Evolutionary conservation across 2,888 invertebrate species (phyloP), one percentile per base, ranked within the genome.

Genomic region (Leptopterna dolabrata): DNA sequence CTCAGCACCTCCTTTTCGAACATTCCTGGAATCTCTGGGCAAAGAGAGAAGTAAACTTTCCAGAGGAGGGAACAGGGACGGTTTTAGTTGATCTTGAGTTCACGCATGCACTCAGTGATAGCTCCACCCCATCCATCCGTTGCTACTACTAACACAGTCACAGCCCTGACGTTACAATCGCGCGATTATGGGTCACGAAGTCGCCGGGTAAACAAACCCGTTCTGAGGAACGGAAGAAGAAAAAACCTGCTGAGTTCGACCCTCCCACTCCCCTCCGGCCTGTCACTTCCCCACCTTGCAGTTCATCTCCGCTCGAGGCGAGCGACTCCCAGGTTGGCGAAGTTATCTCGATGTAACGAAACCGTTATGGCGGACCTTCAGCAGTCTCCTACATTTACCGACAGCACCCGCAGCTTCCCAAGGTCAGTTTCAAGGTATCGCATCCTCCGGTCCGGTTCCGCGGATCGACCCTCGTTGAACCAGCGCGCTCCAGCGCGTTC

Each of bases 161-260:
- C 14, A 47, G 47, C 27, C 24, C 45, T 78, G 78, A 78, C 78
- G 78, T 78, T 45, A 78, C 78, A 27, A 45, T 27, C 41, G 43
- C 45, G 24, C 45, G 78, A 78, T 78, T 45, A 78, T 78, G 41
- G 78, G 78, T 78, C 78, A 78, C 36, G 36, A 76, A 76, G 73
- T 76, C 41, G 73, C 41, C 78, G 27, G 78, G 78, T 78, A 78
- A 78, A 78, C 78, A 78, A 63, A 78, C 78, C 73, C 73, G 73
- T 73, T 78, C 78, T 43, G 63, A 6, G 63, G 27, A 63, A 63
- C 24, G 63, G 19, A 13, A 16, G 19, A 19, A 19, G 19, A 63
- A 43, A 78, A 78, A 78, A 78, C 78, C 78, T 78, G 78, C 78
- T 78, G 41, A 63, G 63, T 19, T 11, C 9, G n/a, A 19, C 19